These are phyloP conservation scores for Lepus europaeus DNA, from an alignment of 2,113 vertebrate species.

Conservation along the genomic window DNA sequence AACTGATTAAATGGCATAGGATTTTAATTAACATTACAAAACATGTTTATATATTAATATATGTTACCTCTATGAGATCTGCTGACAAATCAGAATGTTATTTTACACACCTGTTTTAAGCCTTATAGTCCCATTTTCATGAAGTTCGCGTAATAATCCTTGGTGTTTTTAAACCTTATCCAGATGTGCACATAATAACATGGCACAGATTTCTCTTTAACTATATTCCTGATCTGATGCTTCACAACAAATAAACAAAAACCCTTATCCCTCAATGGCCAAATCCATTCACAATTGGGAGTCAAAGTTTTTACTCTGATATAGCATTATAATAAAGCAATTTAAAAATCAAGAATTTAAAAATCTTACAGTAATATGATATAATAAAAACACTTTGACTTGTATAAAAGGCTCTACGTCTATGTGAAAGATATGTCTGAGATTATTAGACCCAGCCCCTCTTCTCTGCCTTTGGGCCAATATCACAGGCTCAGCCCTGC, in stretches of 20 bases:
- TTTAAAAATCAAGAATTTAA: conserved; percentile 36
- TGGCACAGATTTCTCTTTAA: conserved; percentile 2
- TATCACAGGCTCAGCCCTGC: background rate
- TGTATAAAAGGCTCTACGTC: background rate
- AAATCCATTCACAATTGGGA: background rate
- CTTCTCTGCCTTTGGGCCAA: too few relatives aligned
- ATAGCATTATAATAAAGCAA: conserved; percentile 22
- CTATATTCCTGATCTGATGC: conserved; percentile 26
- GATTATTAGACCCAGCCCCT: too few relatives aligned
- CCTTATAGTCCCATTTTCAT: background rate
- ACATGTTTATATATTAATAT: background rate
- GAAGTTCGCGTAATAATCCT: conserved; percentile 7
- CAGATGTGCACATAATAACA: conserved; percentile 55
- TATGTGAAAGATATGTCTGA: background rate
- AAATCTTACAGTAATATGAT: conserved; percentile 54
- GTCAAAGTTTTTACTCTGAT: conserved; percentile 37
- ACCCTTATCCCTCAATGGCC: background rate
- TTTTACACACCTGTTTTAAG: conserved; percentile 36
- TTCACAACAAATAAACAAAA: background rate
- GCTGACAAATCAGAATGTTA: conserved; percentile 38
- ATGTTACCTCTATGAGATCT: conserved; percentile 9
- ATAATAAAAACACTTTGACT: conserved; percentile 26
- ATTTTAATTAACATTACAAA: conserved; percentile 61
- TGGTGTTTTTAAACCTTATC: conserved; percentile 22
- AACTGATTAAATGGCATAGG: background rate